Evolutionary conservation across 2,888 invertebrate genomes (phyloP).

Genomic region (Eubasilissa splendida): DNA sequence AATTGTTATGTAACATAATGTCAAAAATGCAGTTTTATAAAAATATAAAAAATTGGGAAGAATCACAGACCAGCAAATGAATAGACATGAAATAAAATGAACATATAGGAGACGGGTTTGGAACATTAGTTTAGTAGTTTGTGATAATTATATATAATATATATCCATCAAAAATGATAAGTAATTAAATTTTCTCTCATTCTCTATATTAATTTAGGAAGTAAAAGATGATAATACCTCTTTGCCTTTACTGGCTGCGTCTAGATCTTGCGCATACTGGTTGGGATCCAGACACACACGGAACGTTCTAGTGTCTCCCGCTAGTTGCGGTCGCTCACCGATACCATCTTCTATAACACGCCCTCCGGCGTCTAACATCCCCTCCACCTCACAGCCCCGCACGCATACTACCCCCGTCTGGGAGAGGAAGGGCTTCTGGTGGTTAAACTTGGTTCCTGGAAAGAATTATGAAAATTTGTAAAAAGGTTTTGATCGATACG

Average conservation of each 20-base stretch:
- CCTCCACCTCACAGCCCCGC: constrained; percentile 98
- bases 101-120: no score
- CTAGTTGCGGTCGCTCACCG: constrained; percentile 88
- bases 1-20: no score
- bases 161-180: no score
- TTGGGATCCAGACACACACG: constrained; percentile 96
- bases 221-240: constrained; percentile 71
- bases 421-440: constrained; percentile 88
- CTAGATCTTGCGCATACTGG: constrained; percentile 96
- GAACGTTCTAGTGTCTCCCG: constrained; percentile 93
- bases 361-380: constrained; percentile 96
- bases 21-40: no score
- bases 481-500: no score
- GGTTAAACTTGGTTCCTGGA: constrained; percentile 84
- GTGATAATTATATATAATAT: no score
- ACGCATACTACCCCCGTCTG: constrained; percentile 95
- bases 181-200: no score
- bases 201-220: no score
- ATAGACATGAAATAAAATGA: no score
- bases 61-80: no score
- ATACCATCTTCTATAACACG: constrained; percentile 97
- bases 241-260: constrained; percentile 83
- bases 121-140: no score
- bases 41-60: no score
- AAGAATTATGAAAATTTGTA: constrained; percentile 4